A percentile compares a stretch with the other conserved stretches of the same genome.
Evolutionary conservation across 2,113 vertebrate genomes (phyloP).

Genomic region (Nicator chloris): DNA sequence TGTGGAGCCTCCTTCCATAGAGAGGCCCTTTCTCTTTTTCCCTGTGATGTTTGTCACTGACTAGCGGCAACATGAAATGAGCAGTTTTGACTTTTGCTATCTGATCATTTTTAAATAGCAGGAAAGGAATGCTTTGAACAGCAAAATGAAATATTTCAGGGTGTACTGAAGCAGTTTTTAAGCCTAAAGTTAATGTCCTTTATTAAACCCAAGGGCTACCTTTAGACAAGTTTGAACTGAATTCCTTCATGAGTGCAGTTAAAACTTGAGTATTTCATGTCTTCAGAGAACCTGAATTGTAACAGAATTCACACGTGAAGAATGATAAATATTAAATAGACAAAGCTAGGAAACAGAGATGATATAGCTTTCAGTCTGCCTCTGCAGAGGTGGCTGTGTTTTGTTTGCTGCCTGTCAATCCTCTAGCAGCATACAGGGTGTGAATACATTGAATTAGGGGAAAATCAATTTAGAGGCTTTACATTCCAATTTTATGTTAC

Average conservation of each 20-base stretch:
- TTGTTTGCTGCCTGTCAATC: not conserved
- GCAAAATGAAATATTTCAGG: not conserved
- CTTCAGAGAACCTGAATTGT: not conserved
- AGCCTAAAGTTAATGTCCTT: not conserved
- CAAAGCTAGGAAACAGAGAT: not conserved
- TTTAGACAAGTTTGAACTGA: not conserved
- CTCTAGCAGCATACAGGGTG: not conserved
- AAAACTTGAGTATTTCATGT: not conserved
- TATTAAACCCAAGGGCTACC: not conserved
- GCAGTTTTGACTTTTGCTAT: not conserved
- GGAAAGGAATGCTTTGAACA: not conserved
- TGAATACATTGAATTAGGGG: not conserved
- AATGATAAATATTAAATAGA: not conserved
- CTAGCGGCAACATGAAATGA: not conserved
- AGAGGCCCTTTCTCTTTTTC: not conserved
- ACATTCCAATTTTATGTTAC: not conserved
- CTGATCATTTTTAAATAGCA: not conserved
- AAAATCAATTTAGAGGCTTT: not conserved
- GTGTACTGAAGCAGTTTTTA: not conserved
- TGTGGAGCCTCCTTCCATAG: not conserved
- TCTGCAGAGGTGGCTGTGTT: not conserved
- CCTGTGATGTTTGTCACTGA: not conserved
- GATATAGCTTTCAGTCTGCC: not conserved
- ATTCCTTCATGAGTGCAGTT: not conserved
- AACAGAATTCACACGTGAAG: not conserved